Evolutionary conservation across 2,888 invertebrate species (phyloP).

Genomic region (Protonemura montana): DNA sequence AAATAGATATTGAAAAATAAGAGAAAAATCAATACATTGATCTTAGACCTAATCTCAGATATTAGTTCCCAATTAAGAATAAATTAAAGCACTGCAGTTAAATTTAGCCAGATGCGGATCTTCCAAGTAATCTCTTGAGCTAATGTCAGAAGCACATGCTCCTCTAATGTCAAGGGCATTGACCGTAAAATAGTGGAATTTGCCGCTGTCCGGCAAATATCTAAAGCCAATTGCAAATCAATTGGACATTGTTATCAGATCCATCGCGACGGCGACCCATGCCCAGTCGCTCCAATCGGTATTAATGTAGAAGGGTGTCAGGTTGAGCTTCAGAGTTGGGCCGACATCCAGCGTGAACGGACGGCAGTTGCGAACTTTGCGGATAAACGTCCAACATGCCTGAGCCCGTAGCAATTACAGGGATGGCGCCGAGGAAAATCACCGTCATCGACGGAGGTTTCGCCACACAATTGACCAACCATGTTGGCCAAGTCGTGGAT

Average conservation of each 20-base stretch:
- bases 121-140: background rate
- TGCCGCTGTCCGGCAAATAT: background rate
- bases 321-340: background rate
- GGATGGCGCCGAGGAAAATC: background rate
- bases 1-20: too few relatives aligned
- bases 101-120: background rate
- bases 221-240: background rate
- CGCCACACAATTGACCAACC: slow-evolving; percentile 79
- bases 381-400: background rate
- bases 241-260: background rate
- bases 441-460: slow-evolving; percentile 76
- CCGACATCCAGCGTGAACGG: background rate
- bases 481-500: slow-evolving; percentile 78
- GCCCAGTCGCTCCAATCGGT: background rate
- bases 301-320: background rate
- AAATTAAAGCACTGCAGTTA: background rate
- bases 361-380: background rate
- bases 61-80: background rate
- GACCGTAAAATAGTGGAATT: background rate
- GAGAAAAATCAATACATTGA: too few relatives aligned
- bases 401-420: slow-evolving; percentile 26
- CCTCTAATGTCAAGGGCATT: background rate
- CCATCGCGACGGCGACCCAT: background rate
- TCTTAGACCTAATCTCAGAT: too few relatives aligned
- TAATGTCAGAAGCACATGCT: background rate